Evolutionary conservation across 92 coral and sea anemone species (phyloP), one percentile per base, ranked within the genome.

Genomic region (Meandrina meandrites): DNA sequence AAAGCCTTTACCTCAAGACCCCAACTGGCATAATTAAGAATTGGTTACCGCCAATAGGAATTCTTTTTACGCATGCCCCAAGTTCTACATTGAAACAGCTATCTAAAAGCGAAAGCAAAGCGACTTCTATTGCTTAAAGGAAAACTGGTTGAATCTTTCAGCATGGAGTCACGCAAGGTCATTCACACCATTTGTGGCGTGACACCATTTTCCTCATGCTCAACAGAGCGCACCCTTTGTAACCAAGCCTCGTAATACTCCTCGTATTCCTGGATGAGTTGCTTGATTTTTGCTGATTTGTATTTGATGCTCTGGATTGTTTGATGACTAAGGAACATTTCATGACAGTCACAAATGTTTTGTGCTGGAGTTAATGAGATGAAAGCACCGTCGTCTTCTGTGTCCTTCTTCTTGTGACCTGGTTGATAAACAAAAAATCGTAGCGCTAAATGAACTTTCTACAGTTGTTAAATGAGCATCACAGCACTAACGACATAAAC

Each of bases 201-300:
- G 66, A 91, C 84, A 16, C 98, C 98, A 74, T 93, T 94, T 53
- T 79, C 92, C n/a, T 93, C 92, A 24, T 89, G 86, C 74, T 94
- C 98, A 17, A 90, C 91, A 8, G 90, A 97, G 34, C 86, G 94
- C 75, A 97, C 89, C 82, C 96, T 93, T 53, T 78, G 86, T 58
- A 95, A 83, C 99, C 99, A 97, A 50, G 37, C 89, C 76, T 97
- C 99, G 69, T 95, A 97, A 80, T 93, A 97, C 64, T 93, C 99
- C 54, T 97, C 98, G 50, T 90, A 97, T 81, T 97, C 99, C 45
- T 88, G 91, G 76, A 97, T 91, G 57, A 97, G 97, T 76, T 97
- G 94, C 81, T 91, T 93, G 83, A 97, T 93, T 58, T 88, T 86
- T 7, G 83, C 37, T 4, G 98, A 93, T 90, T 92, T 92, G 73